Conservation (phyloP, 2,797 vertebrate species). For the Ibycter americanus region DNA sequence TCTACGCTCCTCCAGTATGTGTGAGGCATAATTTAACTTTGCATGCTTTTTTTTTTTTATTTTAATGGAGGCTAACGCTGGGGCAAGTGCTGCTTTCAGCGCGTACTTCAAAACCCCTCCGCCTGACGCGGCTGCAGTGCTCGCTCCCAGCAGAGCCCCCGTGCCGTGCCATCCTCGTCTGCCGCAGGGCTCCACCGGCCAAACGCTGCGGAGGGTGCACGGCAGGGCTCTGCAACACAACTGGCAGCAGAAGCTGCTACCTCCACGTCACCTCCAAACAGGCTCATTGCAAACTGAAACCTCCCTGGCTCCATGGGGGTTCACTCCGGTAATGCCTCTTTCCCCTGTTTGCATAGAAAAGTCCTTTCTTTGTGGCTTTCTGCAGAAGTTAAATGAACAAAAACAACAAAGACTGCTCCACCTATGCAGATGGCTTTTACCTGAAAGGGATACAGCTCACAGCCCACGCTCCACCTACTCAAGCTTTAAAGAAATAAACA, state of each 20-base stretch:
- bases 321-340: neutral
- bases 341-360: neutral
- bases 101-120: neutral
- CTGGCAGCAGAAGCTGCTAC: neutral
- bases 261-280: neutral
- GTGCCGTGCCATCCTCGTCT: rapidly evolving
- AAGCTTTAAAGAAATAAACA: neutral
- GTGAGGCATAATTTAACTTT: neutral
- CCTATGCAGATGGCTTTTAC: neutral
- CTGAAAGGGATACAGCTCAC: neutral
- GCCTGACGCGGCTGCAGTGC: rapidly evolving
- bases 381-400: conserved; percentile 11
- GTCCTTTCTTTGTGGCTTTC: conserved; percentile 37
- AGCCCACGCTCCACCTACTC: neutral
- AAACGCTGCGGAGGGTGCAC: neutral
- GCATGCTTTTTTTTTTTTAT: neutral
- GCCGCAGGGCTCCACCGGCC: neutral
- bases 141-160: neutral
- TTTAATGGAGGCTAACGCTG: neutral
- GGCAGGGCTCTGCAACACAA: rapidly evolving
- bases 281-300: neutral
- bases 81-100: neutral
- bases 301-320: neutral
- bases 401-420: conserved; percentile 17
- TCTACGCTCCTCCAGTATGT: rapidly evolving